A percentile compares a stretch with the other conserved stretches of the same genome.
These are phyloP conservation scores for Pygmarrhopalites habei DNA, from an alignment of 1,140 invertebrate species.

Conservation along the genomic window DNA sequence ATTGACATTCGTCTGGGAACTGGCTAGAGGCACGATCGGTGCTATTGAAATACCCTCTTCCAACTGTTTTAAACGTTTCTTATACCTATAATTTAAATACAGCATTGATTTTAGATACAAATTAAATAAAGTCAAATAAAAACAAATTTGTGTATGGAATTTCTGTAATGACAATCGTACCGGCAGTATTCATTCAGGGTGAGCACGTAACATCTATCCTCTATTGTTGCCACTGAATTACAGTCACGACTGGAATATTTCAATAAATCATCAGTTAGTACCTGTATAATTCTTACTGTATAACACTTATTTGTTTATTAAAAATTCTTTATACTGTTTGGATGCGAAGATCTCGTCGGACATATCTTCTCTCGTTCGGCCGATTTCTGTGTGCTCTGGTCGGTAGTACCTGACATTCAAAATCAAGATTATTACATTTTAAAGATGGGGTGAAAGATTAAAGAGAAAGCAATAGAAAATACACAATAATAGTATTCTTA, in stretches of 20 bases:
- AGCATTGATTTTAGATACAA: not conserved
- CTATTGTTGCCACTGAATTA: constrained; percentile 93
- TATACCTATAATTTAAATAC: constrained; percentile 50
- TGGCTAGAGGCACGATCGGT: constrained; percentile 50
- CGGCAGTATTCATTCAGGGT: constrained; percentile 95
- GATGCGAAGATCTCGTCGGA: constrained; percentile 92
- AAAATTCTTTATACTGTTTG: too few species aligned
- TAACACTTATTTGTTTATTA: too few species aligned
- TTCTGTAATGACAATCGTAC: too few species aligned
- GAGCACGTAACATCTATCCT: constrained; percentile 95
- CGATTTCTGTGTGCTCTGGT: constrained; percentile 90
- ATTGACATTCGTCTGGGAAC: constrained; percentile 25
- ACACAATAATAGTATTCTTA: constrained; percentile 21
- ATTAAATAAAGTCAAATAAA: not conserved
- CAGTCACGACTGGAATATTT: too few species aligned
- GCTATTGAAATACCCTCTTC: constrained; percentile 53
- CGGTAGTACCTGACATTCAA: constrained; percentile 75
- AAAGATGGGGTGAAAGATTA: too few species aligned
- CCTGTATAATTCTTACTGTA: too few species aligned
- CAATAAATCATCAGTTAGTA: too few species aligned
- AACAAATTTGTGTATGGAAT: not conserved
- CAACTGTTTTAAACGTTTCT: constrained; percentile 54
- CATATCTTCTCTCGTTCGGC: constrained; percentile 65
- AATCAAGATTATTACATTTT: constrained; percentile 52
- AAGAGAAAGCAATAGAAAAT: too few species aligned